A percentile compares a stretch with the other conserved stretches of the same genome.
phyloP scores from a whole-genome alignment of 2,113 vertebrate species.

The Crotophaga sulcirostris region DNA sequence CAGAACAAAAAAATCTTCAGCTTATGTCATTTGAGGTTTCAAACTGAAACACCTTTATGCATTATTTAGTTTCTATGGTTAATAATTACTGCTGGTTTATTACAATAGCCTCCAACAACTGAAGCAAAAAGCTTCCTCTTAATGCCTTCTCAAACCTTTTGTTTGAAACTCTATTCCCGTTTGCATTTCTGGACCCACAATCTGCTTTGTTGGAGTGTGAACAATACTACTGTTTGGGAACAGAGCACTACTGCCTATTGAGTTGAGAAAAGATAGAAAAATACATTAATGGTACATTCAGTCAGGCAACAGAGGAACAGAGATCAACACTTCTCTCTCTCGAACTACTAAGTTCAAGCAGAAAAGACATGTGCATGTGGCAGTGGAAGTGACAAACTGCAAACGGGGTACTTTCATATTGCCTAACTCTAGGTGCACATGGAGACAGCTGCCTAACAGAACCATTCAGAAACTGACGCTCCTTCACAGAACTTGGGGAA shows the following conservation, averaged over 20 bases:
- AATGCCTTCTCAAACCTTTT: neutral
- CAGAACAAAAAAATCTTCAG: neutral
- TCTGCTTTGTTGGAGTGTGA: neutral
- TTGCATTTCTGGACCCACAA: neutral
- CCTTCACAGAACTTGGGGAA: neutral
- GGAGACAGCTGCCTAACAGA: fast-evolving
- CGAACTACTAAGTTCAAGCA: neutral
- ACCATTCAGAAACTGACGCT: neutral
- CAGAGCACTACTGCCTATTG: neutral
- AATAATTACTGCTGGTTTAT: neutral
- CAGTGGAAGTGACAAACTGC: neutral
- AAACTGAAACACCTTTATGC: neutral
- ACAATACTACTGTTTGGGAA: neutral
- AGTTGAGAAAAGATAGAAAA: neutral
- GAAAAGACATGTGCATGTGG: fast-evolving
- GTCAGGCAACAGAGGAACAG: neutral
- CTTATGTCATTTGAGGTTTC: neutral
- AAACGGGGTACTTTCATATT: neutral
- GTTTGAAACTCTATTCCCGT: neutral
- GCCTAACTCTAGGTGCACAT: neutral
- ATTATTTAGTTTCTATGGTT: neutral
- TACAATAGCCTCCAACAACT: neutral
- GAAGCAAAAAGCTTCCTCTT: neutral
- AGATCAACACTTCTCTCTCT: neutral
- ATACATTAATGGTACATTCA: neutral